Base-by-base conservation (phyloP, 2,888 invertebrate species). In the Choreutis nemorana region DNA sequence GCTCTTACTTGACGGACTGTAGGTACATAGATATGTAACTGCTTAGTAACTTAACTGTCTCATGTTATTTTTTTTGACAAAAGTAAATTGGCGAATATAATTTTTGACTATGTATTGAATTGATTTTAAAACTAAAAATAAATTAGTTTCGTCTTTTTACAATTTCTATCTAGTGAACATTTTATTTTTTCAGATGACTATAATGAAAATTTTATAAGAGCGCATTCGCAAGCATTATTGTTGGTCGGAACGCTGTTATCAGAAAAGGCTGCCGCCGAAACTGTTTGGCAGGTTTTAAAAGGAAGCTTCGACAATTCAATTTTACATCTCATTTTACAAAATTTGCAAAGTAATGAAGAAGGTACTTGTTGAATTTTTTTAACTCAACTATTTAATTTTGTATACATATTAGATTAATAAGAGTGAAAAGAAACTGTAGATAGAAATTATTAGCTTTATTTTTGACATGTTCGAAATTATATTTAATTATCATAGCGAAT, bases 201-300 rank as follows among this genome's bases (percentile, higher is more conserved):
- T 12, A 45, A 46, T 3, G 30, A 30, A 3, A 40, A 37, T 2
- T 39, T 44, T 23, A 27, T 60, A 28, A 31, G 34, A 7, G 56
- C 66, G 24, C 57, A 53, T n/a, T 42, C 58, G 33, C 66, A 73
- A 26, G 54, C 53, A 0, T 30, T 73, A 28, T 35, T 50, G 1
- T 42, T 78, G 2, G 34, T 75, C 0, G 63, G 55, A 0, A 40
- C 53, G 3, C 27, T 78, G 26, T 34, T 73, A 5, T 29, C 33
- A 0, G 71, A 70, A 23, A 48, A 48, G 0, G 32, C 55, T 0
- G 63, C 67, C 0, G 39, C 39, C 3, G 60, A 64, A 23, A 52
- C 41, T 14, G 45, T 70, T 2, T 77, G 75, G 72, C 31, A 32
- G 11, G 55, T 55, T 14, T 34, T 75, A 14, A 53, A 38, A 14